Percentiles rank a stretch among this genome's conserved stretches.
phyloP scores from a whole-genome alignment of 92 coral and sea anemone genomes.

The Parazoanthus atlanticus region DNA sequence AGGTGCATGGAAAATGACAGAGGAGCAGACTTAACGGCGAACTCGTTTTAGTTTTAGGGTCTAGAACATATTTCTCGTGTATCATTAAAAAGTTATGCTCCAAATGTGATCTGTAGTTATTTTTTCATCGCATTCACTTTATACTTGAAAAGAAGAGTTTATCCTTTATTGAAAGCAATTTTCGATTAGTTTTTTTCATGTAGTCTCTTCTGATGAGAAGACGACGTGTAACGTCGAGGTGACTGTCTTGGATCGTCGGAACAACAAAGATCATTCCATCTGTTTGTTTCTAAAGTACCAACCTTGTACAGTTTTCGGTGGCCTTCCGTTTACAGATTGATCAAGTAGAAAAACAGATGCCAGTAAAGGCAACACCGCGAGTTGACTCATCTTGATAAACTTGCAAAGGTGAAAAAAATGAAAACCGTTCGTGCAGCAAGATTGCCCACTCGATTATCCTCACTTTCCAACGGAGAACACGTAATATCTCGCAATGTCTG shows the following conservation, averaged over 20 bases:
- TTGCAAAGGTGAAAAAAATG: background rate
- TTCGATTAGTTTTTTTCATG: background rate
- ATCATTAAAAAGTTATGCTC: background rate
- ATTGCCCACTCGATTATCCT: background rate
- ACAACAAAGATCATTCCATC: background rate
- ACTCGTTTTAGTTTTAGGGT: too few species aligned
- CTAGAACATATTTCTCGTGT: background rate
- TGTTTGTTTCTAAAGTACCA: background rate
- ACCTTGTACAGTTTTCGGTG: background rate
- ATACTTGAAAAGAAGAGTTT: background rate
- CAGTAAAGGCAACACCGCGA: background rate
- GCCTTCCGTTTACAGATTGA: constrained; percentile 11
- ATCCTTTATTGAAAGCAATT: background rate
- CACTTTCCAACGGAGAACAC: background rate
- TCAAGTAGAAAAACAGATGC: background rate
- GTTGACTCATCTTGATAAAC: background rate
- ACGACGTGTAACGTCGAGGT: background rate
- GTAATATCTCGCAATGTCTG: background rate
- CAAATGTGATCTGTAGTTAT: background rate
- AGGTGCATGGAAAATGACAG: too few species aligned
- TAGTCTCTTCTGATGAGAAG: background rate
- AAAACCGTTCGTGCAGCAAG: background rate
- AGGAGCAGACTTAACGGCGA: too few species aligned
- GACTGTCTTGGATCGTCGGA: background rate
- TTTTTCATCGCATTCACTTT: background rate